Conservation (phyloP, 1,140 invertebrate genomes). For the Trissolcus basalis region DNA sequence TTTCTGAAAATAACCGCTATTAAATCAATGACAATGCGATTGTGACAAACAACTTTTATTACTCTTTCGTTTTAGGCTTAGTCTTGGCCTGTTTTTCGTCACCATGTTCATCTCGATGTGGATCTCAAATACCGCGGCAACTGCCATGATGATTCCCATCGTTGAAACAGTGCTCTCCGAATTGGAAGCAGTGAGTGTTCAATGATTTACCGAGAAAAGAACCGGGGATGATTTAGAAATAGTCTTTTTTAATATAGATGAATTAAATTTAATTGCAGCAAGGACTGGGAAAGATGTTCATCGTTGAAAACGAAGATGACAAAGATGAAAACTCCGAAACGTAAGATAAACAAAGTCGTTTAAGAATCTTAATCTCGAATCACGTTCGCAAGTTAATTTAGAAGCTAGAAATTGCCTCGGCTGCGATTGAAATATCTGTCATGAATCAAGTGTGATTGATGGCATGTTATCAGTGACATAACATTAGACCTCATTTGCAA, state of each 20-base stretch:
- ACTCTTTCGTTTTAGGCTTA: constrained; percentile 61
- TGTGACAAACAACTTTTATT: constrained; percentile 3
- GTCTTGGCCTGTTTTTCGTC: constrained; percentile 78
- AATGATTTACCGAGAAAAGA: background rate
- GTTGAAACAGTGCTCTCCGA: constrained; percentile 77
- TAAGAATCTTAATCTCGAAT: background rate
- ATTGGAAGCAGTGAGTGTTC: constrained; percentile 71
- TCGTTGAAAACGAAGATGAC: constrained; percentile 42
- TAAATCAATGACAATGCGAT: constrained; percentile 5
- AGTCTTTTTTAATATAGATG: constrained; percentile 33
- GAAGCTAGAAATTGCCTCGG: too few relatives aligned
- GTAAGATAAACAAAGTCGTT: constrained; percentile 51
- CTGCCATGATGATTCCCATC: constrained; percentile 81
- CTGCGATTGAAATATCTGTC: too few relatives aligned
- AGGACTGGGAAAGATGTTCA: constrained; percentile 74
- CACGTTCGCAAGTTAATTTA: too few relatives aligned
- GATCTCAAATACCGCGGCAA: constrained; percentile 81
- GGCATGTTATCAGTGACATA: too few relatives aligned
- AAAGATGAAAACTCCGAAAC: constrained; percentile 48
- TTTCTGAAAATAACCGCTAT: too few relatives aligned
- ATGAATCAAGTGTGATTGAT: too few relatives aligned
- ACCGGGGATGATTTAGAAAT: constrained; percentile 2
- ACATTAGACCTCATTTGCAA: too few relatives aligned
- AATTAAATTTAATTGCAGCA: constrained; percentile 61
- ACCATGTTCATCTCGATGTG: constrained; percentile 81